Evolutionary conservation across 2,888 invertebrate species (phyloP).

Genomic region (Drosophila colorata): DNA sequence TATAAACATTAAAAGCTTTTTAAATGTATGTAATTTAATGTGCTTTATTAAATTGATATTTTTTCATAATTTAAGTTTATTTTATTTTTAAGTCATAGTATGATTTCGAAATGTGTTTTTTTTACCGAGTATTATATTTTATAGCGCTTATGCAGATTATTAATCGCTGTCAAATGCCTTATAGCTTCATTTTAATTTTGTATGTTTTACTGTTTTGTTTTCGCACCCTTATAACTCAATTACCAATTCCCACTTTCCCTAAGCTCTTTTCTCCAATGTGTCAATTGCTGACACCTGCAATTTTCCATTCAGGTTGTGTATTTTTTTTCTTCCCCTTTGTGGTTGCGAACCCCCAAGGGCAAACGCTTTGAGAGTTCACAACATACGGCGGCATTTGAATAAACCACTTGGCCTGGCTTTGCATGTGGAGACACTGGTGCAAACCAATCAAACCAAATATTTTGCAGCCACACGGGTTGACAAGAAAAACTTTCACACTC

Average conservation of each 20-base stretch:
- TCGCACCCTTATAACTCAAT: constrained; percentile 17
- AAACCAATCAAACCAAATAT: constrained; percentile 53
- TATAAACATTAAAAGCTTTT: too few species aligned
- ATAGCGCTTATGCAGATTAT: background rate
- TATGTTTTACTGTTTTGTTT: background rate
- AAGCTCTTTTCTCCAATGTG: constrained; percentile 37
- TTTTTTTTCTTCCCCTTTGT: constrained; percentile 16
- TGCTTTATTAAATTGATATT: too few species aligned
- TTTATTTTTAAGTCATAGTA: background rate
- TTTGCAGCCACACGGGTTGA: constrained; percentile 37
- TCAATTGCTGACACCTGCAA: constrained; percentile 57
- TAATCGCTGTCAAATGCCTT: background rate
- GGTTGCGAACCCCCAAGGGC: constrained; percentile 33
- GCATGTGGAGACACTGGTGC: constrained; percentile 6
- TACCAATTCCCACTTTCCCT: background rate
- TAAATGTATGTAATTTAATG: too few species aligned
- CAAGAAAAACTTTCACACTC: constrained; percentile 59
- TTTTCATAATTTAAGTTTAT: too few species aligned
- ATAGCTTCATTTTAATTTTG: background rate
- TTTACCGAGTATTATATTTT: background rate
- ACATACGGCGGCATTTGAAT: constrained; percentile 52
- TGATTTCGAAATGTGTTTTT: background rate
- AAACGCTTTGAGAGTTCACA: constrained; percentile 24
- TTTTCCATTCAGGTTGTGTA: constrained; percentile 11
- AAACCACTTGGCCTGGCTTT: constrained; percentile 34